A percentile compares a stretch with the other conserved stretches of the same genome.
Evolutionary conservation across 2,113 vertebrate species (phyloP).

Genomic region (Calypte anna): DNA sequence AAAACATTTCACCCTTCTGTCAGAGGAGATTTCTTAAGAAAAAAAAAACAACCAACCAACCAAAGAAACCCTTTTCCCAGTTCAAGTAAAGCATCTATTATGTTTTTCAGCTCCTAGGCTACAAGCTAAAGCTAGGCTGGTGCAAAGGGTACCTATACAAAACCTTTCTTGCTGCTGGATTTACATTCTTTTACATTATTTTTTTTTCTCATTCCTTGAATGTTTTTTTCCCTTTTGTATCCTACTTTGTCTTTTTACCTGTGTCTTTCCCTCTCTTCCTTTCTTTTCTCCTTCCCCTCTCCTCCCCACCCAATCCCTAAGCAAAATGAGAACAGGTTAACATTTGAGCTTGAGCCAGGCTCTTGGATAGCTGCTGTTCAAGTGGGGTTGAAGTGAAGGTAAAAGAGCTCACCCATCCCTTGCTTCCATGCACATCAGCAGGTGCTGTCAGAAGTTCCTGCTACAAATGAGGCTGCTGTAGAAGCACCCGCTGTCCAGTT

Average conservation of each 20-base stretch:
- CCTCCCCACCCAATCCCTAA: background rate
- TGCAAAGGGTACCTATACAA: background rate
- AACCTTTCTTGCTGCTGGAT: background rate
- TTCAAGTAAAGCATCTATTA: constrained; percentile 9
- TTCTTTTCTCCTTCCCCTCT: background rate
- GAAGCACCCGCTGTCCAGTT: background rate
- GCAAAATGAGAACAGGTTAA: constrained; percentile 3
- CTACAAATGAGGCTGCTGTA: constrained; percentile 1
- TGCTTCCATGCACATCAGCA: constrained; percentile 47
- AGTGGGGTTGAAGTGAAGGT: constrained; percentile 29
- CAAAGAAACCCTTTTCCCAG: background rate
- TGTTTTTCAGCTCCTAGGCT: background rate
- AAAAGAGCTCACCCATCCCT: constrained; percentile 68
- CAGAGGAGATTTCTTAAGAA: constrained; percentile 1
- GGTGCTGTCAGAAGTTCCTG: constrained; percentile 16
- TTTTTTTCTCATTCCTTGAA: background rate
- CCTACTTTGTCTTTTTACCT: background rate
- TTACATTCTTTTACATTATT: background rate
- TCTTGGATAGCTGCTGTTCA: constrained; percentile 12
- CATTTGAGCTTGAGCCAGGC: background rate
- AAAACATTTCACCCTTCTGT: background rate
- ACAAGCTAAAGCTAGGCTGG: background rate
- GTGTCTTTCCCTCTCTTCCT: background rate
- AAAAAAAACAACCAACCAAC: background rate
- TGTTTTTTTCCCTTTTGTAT: background rate